Evolutionary conservation across 2,888 invertebrate species (phyloP).

Genomic region (Autographa gamma): DNA sequence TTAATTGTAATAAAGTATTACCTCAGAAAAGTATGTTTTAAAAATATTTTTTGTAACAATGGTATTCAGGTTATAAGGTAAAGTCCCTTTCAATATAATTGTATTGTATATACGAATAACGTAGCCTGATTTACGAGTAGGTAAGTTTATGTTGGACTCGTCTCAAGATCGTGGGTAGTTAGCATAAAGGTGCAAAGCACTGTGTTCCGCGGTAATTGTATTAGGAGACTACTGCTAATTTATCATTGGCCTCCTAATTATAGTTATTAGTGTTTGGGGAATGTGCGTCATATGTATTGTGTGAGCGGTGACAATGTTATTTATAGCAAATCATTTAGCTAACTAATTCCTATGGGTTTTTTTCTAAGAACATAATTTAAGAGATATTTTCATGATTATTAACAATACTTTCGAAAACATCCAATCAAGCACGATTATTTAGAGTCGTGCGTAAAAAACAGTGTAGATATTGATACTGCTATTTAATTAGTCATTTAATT

Average conservation of each 20-base stretch:
- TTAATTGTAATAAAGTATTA: too few relatives aligned
- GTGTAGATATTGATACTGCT: background rate
- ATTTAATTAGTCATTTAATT: background rate
- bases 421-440: too few relatives aligned
- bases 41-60: too few relatives aligned
- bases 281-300: constrained; percentile 46
- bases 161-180: constrained; percentile 35
- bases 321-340: constrained; percentile 27
- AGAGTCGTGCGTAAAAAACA: too few relatives aligned
- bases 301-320: constrained; percentile 35
- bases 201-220: constrained; percentile 28
- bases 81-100: background rate
- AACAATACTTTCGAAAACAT: too few relatives aligned
- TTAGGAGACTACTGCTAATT: constrained; percentile 51
- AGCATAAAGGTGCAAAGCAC: constrained; percentile 37
- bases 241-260: constrained; percentile 47
- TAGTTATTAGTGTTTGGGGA: constrained; percentile 33
- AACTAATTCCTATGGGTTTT: constrained; percentile 17
- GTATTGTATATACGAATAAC: background rate
- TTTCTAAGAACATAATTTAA: background rate
- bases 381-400: background rate
- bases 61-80: background rate
- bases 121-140: background rate
- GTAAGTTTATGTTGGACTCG: background rate
- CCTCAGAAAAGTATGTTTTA: too few relatives aligned